Evolutionary conservation across 1,140 invertebrate species (phyloP).

Genomic region (Euwallacea similis): DNA sequence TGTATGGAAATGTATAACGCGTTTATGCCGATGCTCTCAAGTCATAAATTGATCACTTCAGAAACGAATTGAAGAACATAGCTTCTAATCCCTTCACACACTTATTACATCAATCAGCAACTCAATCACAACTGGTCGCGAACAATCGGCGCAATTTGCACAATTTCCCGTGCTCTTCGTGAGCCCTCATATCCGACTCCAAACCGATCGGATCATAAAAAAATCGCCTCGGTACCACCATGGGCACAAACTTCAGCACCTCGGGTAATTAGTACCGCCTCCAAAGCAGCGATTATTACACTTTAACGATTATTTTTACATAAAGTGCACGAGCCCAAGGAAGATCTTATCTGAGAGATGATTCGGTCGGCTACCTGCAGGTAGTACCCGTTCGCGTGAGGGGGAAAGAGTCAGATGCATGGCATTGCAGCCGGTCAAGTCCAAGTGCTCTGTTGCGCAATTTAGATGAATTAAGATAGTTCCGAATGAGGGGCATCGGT

Average conservation of each 20-base stretch:
- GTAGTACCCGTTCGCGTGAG: neutral
- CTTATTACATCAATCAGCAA: constrained; percentile 39
- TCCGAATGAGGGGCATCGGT: constrained; percentile 12
- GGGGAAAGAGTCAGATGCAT: neutral
- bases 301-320: constrained; percentile 18
- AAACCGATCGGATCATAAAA: neutral
- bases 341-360: constrained; percentile 18
- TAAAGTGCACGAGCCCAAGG: constrained; percentile 10
- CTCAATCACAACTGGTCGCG: constrained; percentile 51
- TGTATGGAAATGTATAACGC: too few relatives aligned
- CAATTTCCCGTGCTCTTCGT: constrained; percentile 12
- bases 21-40: too few relatives aligned
- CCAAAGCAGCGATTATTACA: constrained; percentile 1
- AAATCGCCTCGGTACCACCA: neutral
- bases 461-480: constrained; percentile 31
- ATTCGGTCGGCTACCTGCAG: constrained; percentile 1
- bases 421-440: neutral
- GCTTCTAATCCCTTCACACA: constrained; percentile 15
- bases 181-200: neutral
- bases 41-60: neutral
- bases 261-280: constrained; percentile 9
- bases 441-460: constrained; percentile 11
- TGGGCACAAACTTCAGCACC: constrained; percentile 6
- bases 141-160: constrained; percentile 37
- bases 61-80: neutral